Conservation (phyloP, 35 echinoderm and acorn worm genomes). For the Strongylocentrotus purpuratus region DNA sequence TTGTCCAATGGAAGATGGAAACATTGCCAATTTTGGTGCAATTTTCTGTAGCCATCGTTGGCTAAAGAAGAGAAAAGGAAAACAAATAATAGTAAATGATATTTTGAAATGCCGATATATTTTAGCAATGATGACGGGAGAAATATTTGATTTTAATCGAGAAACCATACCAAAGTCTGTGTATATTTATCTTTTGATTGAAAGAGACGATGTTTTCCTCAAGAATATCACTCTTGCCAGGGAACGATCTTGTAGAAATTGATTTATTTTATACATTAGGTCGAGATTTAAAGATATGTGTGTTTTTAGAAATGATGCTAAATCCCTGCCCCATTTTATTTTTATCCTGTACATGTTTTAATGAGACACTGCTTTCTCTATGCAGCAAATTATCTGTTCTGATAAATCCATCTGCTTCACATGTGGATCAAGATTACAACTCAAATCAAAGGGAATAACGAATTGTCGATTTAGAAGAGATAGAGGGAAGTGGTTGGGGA, state of each 20-base stretch:
- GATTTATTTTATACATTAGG: not conserved
- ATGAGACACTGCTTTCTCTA: not conserved
- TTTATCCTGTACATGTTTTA: not conserved
- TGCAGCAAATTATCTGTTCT: too few relatives aligned
- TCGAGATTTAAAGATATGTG: not conserved
- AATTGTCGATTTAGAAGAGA: too few relatives aligned
- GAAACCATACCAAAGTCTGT: constrained; percentile 27
- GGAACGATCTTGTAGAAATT: not conserved
- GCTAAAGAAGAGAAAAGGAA: not conserved
- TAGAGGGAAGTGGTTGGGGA: too few relatives aligned
- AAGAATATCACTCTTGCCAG: not conserved
- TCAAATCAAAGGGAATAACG: too few relatives aligned
- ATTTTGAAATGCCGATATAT: constrained; percentile 20
- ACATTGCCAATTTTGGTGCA: not conserved
- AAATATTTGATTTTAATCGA: not conserved
- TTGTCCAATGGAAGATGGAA: not conserved
- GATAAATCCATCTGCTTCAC: too few relatives aligned
- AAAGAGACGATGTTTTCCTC: not conserved
- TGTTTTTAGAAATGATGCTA: not conserved
- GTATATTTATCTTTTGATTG: constrained; percentile 7
- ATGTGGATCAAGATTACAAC: too few relatives aligned
- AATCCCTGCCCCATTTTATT: not conserved
- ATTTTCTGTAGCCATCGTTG: not conserved
- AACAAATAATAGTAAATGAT: not conserved
- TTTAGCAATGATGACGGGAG: not conserved